phyloP scores from a whole-genome alignment of 2,113 vertebrate species.

The Mastomys coucha region DNA sequence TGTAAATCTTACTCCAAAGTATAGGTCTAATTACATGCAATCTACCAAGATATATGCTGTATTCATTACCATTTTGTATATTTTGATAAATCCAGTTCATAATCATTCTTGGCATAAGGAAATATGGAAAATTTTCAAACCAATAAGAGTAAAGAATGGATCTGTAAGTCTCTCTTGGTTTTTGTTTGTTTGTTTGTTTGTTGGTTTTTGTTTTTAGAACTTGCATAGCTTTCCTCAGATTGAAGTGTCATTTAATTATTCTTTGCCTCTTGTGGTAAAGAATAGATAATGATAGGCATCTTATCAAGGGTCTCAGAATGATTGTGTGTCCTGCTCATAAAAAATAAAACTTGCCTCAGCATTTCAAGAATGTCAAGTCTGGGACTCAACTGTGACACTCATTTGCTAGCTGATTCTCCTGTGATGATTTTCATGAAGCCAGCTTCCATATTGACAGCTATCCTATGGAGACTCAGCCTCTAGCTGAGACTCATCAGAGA shows the following conservation, averaged over 20 bases:
- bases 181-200: no score
- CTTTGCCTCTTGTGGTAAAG: not conserved
- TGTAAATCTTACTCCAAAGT: not conserved
- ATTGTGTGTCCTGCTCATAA: not conserved
- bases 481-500: not conserved
- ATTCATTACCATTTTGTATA: not conserved
- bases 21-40: not conserved
- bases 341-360: not conserved
- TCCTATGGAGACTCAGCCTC: not conserved
- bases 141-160: not conserved
- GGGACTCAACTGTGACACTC: not conserved
- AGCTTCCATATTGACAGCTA: not conserved
- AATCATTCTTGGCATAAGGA: slow-evolving; percentile 10
- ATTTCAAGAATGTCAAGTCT: no score
- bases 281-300: not conserved
- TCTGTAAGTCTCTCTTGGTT: not conserved
- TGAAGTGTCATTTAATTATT: not conserved
- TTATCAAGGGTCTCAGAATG: not conserved
- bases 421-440: not conserved
- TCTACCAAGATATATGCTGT: not conserved
- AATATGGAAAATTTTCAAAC: not conserved
- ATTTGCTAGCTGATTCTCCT: not conserved
- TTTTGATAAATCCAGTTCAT: not conserved
- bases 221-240: not conserved
- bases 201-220: no score